Evolutionary conservation across 2,888 invertebrate genomes (phyloP), one percentile per base, ranked within the genome.

Genomic region (Hyposoter didymator): DNA sequence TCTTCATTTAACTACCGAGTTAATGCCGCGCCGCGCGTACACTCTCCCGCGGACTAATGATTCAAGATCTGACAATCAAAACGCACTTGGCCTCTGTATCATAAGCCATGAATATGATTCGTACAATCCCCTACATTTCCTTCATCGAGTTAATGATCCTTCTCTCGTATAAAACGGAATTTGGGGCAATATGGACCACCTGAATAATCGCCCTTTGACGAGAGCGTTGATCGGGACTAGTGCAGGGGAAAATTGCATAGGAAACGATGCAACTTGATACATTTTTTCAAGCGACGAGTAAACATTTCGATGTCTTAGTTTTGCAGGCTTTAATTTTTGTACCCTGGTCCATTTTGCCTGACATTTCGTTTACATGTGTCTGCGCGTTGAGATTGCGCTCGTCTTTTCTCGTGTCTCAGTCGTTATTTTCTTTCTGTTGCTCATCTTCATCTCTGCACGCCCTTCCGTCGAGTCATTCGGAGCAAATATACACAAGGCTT

Each of bases 61-160:
- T 35, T 74, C 22, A 75, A 59, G 45, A 75, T 32, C 55, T 19
- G 62, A 47, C 73, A n/a, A 84, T 82, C 49, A 82, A 74, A 84
- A 82, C 64, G 74, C 78, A 81, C 78, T 73, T 74, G 84, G 67
- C 67, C 64, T 70, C 59, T 55, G 52, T 47, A 64, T 49, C 55
- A 45, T 17, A 47, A 49, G 69, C 75, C 62, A 66, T 52, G 67
- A 74, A 84, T 76, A 80, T 78, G 49, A 78, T 78, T 78, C 78
- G 75, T 35, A 76, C 80, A 47, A 47, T 67, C 76, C 22, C 28
- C 49, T 64, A 73, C 43, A 73, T 59, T 67, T 78, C 67, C 81
- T 76, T 81, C 78, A 45, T 78, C 81, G 74, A 84, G 84, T 84
- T 82, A 82, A 84, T 84, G 78, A 82, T 84, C 84, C 69, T 70